Percentiles rank a stretch among this genome's conserved stretches.
These are phyloP conservation scores for Drosophila saltans DNA, from an alignment of 1,140 invertebrate species.

Conservation along the genomic window DNA sequence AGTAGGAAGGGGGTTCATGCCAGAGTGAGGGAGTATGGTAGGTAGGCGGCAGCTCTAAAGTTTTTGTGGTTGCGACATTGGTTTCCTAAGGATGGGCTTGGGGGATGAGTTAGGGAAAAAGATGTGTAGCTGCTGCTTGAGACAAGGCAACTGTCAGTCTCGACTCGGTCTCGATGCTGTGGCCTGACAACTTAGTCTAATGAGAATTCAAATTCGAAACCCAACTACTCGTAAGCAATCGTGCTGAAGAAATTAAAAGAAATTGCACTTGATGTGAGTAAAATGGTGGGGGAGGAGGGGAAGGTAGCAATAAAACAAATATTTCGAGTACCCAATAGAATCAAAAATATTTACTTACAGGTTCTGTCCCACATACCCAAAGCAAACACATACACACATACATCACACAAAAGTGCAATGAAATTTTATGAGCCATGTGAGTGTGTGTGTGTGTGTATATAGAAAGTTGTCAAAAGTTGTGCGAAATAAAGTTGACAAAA, in stretches of 20 bases:
- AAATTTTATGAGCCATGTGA: slow-evolving; percentile 8
- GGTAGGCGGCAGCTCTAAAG: slow-evolving; percentile 59
- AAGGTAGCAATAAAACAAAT: slow-evolving; percentile 58
- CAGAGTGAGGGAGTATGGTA: not conserved
- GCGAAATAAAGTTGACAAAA: not conserved
- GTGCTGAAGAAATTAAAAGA: slow-evolving; percentile 81
- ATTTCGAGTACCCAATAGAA: slow-evolving; percentile 50
- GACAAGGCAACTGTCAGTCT: slow-evolving; percentile 56
- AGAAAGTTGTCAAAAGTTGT: slow-evolving; percentile 29
- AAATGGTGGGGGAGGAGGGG: slow-evolving; percentile 3
- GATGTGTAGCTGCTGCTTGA: slow-evolving; percentile 49
- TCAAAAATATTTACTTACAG: slow-evolving; percentile 35
- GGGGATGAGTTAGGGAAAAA: slow-evolving; percentile 14
- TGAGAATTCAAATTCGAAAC: slow-evolving; percentile 81
- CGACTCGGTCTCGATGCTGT: slow-evolving; percentile 67
- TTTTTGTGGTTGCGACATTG: slow-evolving; percentile 80
- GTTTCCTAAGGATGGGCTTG: slow-evolving; percentile 51
- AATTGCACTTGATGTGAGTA: slow-evolving; percentile 64
- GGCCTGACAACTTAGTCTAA: slow-evolving; percentile 80
- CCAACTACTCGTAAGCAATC: slow-evolving; percentile 70
- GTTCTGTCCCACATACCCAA: slow-evolving; percentile 11
- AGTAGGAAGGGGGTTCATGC: not conserved
- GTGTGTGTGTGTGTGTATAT: no score
- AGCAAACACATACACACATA: not conserved
- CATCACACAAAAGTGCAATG: slow-evolving; percentile 14